Base-by-base conservation (phyloP, 1,140 invertebrate genomes). In the Parasteatoda tepidariorum region DNA sequence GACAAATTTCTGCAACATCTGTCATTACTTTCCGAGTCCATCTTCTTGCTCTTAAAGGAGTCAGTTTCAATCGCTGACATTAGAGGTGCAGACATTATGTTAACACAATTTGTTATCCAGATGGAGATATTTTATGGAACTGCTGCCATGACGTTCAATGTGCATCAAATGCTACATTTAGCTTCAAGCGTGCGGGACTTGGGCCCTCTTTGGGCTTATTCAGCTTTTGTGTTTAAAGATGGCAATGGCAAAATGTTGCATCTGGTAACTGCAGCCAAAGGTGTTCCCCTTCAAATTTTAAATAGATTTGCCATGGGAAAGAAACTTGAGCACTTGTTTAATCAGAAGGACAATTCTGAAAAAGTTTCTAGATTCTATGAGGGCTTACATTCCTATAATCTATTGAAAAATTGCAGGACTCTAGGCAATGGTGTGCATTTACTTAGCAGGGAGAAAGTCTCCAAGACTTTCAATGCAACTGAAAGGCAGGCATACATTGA, bases 101-200 rank as follows among this genome's bases (percentile, higher is more conserved):
- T 61, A 61, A 61, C 11, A 61, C 9, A 61, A 61, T 61, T 61
- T 61, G 57, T 61, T 6, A 61, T 61, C 11, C 5, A 61, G 57
- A 61, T 24, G 11, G 57, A 61, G 22, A 61, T 61, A 15, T 24
- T 61, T 6, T 61, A 11, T 61, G 57, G 57, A 24, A 6, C 57
- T 11, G 57, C 57, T 11, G 57, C 57, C 6, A 61, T 61, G 57
- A 61, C 57, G 6, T 61, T 61, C 22, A 61, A 61, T 24, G 22
- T 61, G 11, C 57, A 61, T 24, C 57, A 61, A 22, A 61, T 61
- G 57, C 57, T 61, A 6, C 57, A 61, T 24, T 7, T 24, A 6
- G 57, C 57, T 24, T 11, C 57, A 11, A 61, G 57, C 22, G 57
- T 61, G 11, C 57, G 57, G 6, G 57, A 61, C 57, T 61, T 61